Percentiles rank a stretch among this genome's conserved stretches.
Evolutionary conservation across 23 tunicate genomes (phyloP).

Genomic region (Halocynthia roretzi): DNA sequence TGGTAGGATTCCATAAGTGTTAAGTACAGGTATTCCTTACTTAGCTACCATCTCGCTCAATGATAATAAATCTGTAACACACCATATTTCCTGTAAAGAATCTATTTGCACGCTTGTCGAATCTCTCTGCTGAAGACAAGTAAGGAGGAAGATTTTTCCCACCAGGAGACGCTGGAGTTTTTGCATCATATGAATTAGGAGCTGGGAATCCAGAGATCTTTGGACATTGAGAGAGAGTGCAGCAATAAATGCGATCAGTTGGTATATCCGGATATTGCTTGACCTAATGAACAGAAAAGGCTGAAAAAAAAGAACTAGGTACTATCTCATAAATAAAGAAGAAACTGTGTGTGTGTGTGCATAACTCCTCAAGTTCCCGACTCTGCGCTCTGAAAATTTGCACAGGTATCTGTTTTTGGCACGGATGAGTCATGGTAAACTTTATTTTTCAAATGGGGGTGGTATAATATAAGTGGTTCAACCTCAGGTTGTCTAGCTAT

Average conservation of each 20-base stretch:
- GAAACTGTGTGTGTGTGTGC: too few relatives aligned
- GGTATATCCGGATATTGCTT: slow-evolving; percentile 50
- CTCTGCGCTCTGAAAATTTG: too few relatives aligned
- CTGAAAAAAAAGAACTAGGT: slow-evolving; percentile 5
- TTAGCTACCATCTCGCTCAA: too few relatives aligned
- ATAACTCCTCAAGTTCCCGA: too few relatives aligned
- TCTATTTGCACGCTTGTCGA: slow-evolving; percentile 47
- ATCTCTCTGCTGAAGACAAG: slow-evolving; percentile 50
- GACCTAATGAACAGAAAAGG: slow-evolving; percentile 6
- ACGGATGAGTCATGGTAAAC: too few relatives aligned
- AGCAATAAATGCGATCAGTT: slow-evolving; percentile 46
- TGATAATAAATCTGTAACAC: neutral
- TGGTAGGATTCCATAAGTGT: neutral
- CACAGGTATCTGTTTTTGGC: too few relatives aligned
- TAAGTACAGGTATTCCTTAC: too few relatives aligned
- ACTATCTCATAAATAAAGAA: too few relatives aligned
- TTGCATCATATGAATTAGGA: slow-evolving; percentile 41
- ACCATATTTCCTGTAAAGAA: slow-evolving; percentile 71
- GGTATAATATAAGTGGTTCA: too few relatives aligned
- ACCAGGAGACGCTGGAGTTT: slow-evolving; percentile 6
- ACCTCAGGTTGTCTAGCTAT: too few relatives aligned
- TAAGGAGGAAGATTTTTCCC: slow-evolving; percentile 53
- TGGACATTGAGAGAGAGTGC: slow-evolving; percentile 62
- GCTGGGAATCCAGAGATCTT: slow-evolving; percentile 46
- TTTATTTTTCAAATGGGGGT: too few relatives aligned